Evolutionary conservation across 2,113 vertebrate species (phyloP).

Genomic region (Gorilla gorilla): DNA sequence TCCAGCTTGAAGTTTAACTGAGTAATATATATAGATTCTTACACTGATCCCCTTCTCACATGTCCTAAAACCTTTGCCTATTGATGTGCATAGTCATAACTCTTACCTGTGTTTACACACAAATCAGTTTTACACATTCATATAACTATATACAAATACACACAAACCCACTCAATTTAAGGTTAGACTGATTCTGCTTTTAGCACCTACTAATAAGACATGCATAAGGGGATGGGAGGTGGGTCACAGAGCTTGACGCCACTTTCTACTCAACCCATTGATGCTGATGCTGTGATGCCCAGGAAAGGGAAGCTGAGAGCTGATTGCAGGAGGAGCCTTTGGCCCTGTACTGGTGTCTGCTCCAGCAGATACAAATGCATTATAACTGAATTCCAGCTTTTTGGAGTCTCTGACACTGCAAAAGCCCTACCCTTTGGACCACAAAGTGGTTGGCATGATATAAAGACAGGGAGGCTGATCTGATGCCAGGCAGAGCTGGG

Average conservation of each 20-base stretch:
- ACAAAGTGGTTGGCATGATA: neutral
- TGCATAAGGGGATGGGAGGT: neutral
- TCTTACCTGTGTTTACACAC: neutral
- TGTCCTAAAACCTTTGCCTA: neutral
- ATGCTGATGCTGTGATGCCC: neutral
- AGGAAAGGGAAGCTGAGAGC: neutral
- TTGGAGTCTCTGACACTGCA: neutral
- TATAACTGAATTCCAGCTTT: neutral
- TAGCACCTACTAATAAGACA: neutral
- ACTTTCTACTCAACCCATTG: neutral
- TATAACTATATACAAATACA: neutral
- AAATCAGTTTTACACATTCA: neutral
- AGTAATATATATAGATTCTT: neutral
- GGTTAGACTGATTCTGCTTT: neutral
- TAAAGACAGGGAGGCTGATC: neutral
- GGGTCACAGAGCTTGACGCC: neutral
- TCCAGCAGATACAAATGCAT: neutral
- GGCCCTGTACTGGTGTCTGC: neutral
- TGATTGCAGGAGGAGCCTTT: neutral
- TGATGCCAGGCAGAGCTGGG: neutral
- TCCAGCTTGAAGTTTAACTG: neutral
- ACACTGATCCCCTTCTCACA: neutral
- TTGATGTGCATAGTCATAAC: neutral
- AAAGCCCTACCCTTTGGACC: neutral
- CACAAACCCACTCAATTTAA: neutral